Conservation (phyloP, 2,888 invertebrate species). For the Pterostichus madidus region DNA sequence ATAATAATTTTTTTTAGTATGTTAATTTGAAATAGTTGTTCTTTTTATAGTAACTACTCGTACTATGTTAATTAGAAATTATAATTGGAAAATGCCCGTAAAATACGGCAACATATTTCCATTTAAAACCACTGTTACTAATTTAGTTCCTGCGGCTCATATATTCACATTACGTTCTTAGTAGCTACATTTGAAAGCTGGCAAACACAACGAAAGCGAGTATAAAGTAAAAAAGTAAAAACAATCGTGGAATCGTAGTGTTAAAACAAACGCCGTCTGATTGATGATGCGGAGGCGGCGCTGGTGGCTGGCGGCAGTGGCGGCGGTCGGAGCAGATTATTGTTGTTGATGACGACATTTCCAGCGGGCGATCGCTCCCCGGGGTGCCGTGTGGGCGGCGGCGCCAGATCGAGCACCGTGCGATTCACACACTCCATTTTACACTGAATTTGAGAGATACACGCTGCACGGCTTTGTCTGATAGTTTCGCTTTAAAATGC, state of each 20-base stretch:
- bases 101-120: not conserved
- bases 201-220: not conserved
- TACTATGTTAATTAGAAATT: not conserved
- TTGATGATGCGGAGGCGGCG: constrained; percentile 47
- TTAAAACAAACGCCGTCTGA: constrained; percentile 41
- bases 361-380: constrained; percentile 72
- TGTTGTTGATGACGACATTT: constrained; percentile 73
- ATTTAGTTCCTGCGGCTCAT: not conserved
- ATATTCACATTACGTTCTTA: constrained; percentile 13
- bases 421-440: constrained; percentile 34
- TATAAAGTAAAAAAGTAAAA: constrained; percentile 9
- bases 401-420: constrained; percentile 5
- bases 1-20: too few species aligned
- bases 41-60: too few species aligned
- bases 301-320: constrained; percentile 6
- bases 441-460: not conserved
- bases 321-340: constrained; percentile 50
- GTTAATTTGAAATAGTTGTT: too few species aligned
- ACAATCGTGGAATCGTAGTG: constrained; percentile 6
- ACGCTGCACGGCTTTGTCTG: constrained; percentile 15
- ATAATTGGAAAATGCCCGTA: not conserved
- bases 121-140: not conserved
- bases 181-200: not conserved
- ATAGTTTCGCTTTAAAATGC: constrained; percentile 42
- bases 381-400: constrained; percentile 70